Evolutionary conservation across 2,113 vertebrate genomes (phyloP).

Genomic region (Pyxicephalus adspersus): DNA sequence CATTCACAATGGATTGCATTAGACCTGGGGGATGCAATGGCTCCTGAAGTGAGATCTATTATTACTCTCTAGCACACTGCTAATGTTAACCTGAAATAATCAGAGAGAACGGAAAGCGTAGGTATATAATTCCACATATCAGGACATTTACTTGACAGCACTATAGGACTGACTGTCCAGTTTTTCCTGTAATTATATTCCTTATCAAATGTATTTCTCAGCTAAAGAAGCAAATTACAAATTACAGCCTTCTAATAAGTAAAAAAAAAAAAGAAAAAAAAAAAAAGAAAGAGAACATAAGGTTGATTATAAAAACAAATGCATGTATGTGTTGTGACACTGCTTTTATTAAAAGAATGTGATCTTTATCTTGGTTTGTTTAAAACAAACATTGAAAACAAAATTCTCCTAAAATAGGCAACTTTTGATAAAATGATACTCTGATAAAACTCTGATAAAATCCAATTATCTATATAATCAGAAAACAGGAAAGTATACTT

Average conservation of each 20-base stretch:
- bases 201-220: neutral
- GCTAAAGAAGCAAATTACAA: neutral
- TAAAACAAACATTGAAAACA: no score
- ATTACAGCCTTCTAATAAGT: neutral
- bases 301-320: neutral
- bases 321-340: no score
- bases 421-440: no score
- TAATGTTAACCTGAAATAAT: conserved; percentile 27
- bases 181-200: conserved; percentile 14
- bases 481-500: no score
- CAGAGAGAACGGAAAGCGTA: neutral
- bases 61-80: conserved; percentile 21
- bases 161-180: neutral
- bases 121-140: conserved; percentile 9
- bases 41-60: conserved; percentile 23
- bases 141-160: conserved; percentile 23
- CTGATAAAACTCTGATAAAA: no score
- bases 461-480: no score
- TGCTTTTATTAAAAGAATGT: no score
- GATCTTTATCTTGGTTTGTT: no score
- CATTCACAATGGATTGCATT: neutral
- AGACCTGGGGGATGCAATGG: conserved; percentile 3
- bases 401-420: no score
- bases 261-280: neutral
- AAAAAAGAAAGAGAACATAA: neutral